Base-by-base conservation (phyloP, 2,797 vertebrate genomes). In the Sebastolobus alascanus region DNA sequence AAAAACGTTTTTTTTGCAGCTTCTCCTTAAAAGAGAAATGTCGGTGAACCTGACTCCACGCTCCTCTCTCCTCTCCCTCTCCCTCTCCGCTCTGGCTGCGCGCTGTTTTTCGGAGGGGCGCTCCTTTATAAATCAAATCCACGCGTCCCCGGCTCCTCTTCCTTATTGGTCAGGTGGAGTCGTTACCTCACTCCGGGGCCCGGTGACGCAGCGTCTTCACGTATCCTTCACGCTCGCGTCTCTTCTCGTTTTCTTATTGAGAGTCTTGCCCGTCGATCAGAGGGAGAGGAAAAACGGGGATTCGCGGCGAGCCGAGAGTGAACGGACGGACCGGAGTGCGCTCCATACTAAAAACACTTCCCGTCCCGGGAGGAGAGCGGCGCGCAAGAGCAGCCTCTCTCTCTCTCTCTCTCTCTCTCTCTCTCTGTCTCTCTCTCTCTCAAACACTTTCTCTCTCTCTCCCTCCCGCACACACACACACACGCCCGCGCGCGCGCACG, bases 161-260 rank as follows among this genome's bases (percentile, higher is more conserved):
- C 92, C 97, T 98, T 97, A 99, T 99, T 99, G 98, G 98, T 96
- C 91, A 96, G 96, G 96, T 93, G 95, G 92, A 94, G 91, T 90
- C 93, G 96, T 92, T 96, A 97, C 97, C 97, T 98, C 98, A 98
- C 97, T 87, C 87, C 60, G 82, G 80, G 80, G 75, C 94, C 93
- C 93, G 90, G 96, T 98, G 98, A 99, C 97, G 97, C 97, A 89
- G 95, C 94, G 97, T 97, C 98, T 99, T 98, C 97, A 95, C 97
- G 97, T 97, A 97, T 98, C 98, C 97, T 99, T 98, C 97, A 96
- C 94, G 96, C 94, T 95, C 92, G 96, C 96, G 96, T 97, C 97
- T 97, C 98, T 96, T 97, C 97, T 97, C 96, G 96, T 95, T 95
- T 96, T 97, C 97, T 97, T 93, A 27, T 25, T 67, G 80, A 75